Base-by-base conservation (phyloP, 2,113 vertebrate genomes). In the Condylura cristata region DNA sequence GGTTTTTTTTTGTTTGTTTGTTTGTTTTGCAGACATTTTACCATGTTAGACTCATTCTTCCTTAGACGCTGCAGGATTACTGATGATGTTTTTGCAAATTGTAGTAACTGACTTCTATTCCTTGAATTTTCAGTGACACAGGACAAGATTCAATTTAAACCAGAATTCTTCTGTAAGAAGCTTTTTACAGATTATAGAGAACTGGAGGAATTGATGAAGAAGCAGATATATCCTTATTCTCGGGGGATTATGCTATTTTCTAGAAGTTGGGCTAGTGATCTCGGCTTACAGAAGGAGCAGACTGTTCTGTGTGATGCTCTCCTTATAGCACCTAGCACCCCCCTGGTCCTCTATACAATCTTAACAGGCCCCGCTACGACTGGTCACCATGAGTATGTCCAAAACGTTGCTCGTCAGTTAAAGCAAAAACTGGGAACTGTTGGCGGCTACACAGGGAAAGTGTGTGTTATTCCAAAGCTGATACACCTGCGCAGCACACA, bases 221-320 rank as follows among this genome's bases (percentile, higher is more conserved):
- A 75, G 30, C 94, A 97, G 79, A 26, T 78, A n/a, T 13, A 46
- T 41, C 58, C 94, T 39, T 46, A 75, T 89, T 92, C 92, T 60
- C 86, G 48, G 28, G 98, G 97, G 30, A 63, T 89, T 53, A 83
- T 98, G 91, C 79, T 98, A 71, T 94, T 98, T 95, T 98, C 98
- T 34, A 97, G 97, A 96, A 98, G 98, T 96, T 98, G 98, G 98
- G 98, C 98, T 78, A 96, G 94, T 82, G 97, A 98, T 24, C 5
- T 98, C 7, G 97, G 96, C 58, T 89, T 97, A 84, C 66, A 14
- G 32, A 94, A 95, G 44, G 96, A 97, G 8, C 39, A 10, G 9
- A 30, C 68, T 5, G 83, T 98, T 58, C 58, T 98, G 34, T 98
- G 98, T 70, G 98, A 98, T 13, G 89, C 94, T 34, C 96, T 98